Evolutionary conservation across 1,140 invertebrate genomes (phyloP).

Genomic region (Eurosta solidaginis): DNA sequence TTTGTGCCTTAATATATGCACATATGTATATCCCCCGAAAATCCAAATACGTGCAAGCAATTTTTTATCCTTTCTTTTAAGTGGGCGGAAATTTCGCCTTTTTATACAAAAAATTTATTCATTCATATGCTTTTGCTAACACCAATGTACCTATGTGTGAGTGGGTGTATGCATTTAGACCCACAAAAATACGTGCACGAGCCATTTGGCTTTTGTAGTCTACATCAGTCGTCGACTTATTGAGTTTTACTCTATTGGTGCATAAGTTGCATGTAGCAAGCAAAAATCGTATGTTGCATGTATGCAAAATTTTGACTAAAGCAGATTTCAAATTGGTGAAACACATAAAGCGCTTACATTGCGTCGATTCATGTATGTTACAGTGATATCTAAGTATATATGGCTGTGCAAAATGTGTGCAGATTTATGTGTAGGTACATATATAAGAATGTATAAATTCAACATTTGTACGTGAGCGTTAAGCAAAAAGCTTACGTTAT

Average conservation of each 20-base stretch:
- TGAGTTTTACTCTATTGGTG: slow-evolving; percentile 23
- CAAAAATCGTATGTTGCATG: slow-evolving; percentile 27
- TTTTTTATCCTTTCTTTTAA: not conserved
- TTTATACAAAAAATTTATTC: not conserved
- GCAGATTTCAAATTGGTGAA: slow-evolving; percentile 20
- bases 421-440: not conserved
- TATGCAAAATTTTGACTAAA: slow-evolving; percentile 13
- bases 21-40: not conserved
- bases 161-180: too few species aligned
- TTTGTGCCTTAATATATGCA: not conserved
- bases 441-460: not conserved
- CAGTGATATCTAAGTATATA: too few species aligned
- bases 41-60: not conserved
- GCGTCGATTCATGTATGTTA: too few species aligned
- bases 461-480: not conserved
- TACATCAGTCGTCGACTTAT: slow-evolving; percentile 19
- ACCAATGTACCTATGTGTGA: not conserved
- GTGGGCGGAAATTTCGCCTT: slow-evolving; percentile 10
- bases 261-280: slow-evolving; percentile 23
- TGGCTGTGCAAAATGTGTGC: not conserved
- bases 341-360: not conserved
- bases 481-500: not conserved
- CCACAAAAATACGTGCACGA: not conserved
- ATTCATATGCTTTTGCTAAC: not conserved
- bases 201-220: slow-evolving; percentile 25